These are phyloP conservation scores for Mesembrinibis cayennensis DNA, from an alignment of 2,113 vertebrate genomes.

Conservation along the genomic window DNA sequence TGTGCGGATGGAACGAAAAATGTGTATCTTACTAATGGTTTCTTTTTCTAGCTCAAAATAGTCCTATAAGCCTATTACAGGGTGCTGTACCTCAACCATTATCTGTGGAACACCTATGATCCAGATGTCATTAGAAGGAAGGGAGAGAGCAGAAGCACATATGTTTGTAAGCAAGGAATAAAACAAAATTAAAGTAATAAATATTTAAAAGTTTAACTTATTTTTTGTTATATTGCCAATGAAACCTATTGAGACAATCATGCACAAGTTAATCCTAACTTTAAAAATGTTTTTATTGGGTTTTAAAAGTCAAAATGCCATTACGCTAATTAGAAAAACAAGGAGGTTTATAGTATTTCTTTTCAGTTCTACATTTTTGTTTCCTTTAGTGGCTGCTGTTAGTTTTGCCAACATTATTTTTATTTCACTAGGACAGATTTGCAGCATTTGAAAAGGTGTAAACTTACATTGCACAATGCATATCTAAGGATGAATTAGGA, in stretches of 20 bases:
- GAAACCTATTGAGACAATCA: background rate
- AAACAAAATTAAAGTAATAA: background rate
- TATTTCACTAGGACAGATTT: background rate
- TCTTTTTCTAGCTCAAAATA: background rate
- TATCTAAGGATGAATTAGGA: background rate
- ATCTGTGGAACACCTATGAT: background rate
- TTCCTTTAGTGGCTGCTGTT: background rate
- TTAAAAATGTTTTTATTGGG: background rate
- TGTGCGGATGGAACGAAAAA: background rate
- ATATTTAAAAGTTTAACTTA: background rate
- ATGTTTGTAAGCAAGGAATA: background rate
- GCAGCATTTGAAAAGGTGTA: background rate
- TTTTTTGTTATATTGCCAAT: background rate
- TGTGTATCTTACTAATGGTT: accelerated
- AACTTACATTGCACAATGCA: background rate
- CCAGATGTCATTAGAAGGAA: background rate
- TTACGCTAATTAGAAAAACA: background rate
- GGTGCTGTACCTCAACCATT: background rate
- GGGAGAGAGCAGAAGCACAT: background rate
- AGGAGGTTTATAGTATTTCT: background rate
- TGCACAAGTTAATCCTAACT: background rate
- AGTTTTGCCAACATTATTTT: background rate
- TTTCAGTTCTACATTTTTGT: background rate
- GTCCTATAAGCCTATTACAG: background rate
- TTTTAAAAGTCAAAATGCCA: background rate